A percentile compares a stretch with the other conserved stretches of the same genome.
These are phyloP conservation scores for Sibirionetta formosa DNA, from an alignment of 2,797 vertebrate species.

Conservation along the genomic window DNA sequence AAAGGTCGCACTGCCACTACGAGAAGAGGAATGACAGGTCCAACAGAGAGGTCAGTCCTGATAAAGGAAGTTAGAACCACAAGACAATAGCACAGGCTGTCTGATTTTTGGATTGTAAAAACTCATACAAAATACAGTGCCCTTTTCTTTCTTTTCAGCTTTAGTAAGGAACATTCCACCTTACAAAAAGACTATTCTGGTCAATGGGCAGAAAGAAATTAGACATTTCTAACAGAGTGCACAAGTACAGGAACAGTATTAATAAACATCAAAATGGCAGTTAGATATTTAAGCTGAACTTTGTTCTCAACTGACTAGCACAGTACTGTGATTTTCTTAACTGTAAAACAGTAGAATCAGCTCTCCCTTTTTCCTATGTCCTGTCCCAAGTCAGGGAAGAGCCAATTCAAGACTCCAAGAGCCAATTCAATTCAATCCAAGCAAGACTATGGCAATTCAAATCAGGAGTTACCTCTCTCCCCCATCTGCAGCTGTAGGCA, in stretches of 20 bases:
- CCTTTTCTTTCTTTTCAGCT: neutral
- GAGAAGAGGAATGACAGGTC: neutral
- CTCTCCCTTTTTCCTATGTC: neutral
- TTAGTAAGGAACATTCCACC: neutral
- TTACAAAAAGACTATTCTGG: neutral
- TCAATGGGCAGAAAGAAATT: neutral
- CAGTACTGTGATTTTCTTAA: neutral
- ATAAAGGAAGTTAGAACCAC: neutral
- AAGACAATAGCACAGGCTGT: neutral
- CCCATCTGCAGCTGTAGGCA: neutral
- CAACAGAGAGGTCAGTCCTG: neutral
- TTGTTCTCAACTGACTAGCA: neutral
- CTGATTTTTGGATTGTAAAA: neutral
- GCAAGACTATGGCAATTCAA: neutral
- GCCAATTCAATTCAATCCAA: neutral
- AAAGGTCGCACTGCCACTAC: constrained; percentile 24
- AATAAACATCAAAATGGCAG: neutral
- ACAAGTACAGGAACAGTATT: neutral
- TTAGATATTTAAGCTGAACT: neutral
- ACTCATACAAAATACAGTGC: neutral
- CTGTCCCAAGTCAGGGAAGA: neutral
- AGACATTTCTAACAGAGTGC: neutral
- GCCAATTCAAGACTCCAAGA: neutral
- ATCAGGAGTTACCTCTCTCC: neutral
- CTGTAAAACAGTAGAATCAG: neutral